Base-by-base conservation (phyloP, 2,888 invertebrate genomes). In the Oxyteleia sp. region DNA sequence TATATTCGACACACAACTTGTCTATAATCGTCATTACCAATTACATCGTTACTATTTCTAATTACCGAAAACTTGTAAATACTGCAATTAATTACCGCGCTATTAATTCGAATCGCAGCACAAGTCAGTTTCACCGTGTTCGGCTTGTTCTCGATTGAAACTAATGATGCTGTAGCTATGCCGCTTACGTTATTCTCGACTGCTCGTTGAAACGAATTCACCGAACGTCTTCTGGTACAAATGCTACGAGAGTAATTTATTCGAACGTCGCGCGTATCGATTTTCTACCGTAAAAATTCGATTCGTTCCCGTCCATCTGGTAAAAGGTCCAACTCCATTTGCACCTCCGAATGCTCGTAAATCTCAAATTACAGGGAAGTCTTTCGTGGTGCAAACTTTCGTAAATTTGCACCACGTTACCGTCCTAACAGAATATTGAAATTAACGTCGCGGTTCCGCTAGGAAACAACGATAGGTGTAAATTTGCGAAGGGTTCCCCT, bases 221-320 rank as follows among this genome's bases (percentile, higher is more conserved):
- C 4, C 23, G 13, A 49, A 45, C 23, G 23, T 13, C 38, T 57
- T 5, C 13, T 26, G n/a, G 29, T 55, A 68, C 45, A 68, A 68
- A 68, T 55, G 32, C 18, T 55, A 20, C 13, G n/a, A n/a, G 45
- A 8, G 18, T 23, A 53, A 45, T 68, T 55, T 68, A 68, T 55
- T 68, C 68, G 41, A 32, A 53, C 16, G 45, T 53, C 51, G 26
- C 41, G 53, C 66, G n/a, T 66, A 66, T 66, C 29, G 66, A 66
- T 66, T 53, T 41, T 15, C n/a, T 41, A 32, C 26, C 41, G 41
- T 41, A 26, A 41, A 66, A 53, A 66, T 51, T 41, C n/a, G 47
- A 47, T 63, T 63, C 32, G 35, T 64, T 13, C 35, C 38, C 11
- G 15, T 64, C 35, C 29, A 20, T 61, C 13, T 4, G 13, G 11